Evolutionary conservation across 2,888 invertebrate genomes (phyloP).

Genomic region (Dilophus febrilis): DNA sequence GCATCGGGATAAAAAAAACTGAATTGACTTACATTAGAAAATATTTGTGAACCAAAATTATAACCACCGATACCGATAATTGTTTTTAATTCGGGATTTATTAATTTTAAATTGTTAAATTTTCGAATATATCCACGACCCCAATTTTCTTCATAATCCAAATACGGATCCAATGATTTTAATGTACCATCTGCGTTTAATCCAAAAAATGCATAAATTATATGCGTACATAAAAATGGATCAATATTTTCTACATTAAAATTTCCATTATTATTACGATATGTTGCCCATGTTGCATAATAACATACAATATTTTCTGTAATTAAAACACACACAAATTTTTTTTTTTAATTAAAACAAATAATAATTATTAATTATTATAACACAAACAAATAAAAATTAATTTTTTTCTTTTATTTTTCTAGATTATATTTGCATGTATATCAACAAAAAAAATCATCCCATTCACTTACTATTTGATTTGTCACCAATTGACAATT

Average conservation of each 20-base stretch:
- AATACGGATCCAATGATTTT: slow-evolving; percentile 37
- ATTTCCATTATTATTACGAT: slow-evolving; percentile 44
- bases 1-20: too few species aligned
- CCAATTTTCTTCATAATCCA: slow-evolving; percentile 44
- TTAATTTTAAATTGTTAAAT: slow-evolving; percentile 26
- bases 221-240: slow-evolving; percentile 51
- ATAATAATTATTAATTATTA: too few species aligned
- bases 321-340: too few species aligned
- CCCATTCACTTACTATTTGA: too few species aligned
- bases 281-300: slow-evolving; percentile 59
- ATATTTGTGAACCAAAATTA: slow-evolving; percentile 34
- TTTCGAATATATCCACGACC: slow-evolving; percentile 31
- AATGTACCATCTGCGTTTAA: slow-evolving; percentile 36
- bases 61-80: slow-evolving; percentile 31
- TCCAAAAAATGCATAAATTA: slow-evolving; percentile 58
- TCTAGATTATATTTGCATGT: too few species aligned
- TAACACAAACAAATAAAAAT: too few species aligned
- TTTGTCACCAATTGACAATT: too few species aligned
- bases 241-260: slow-evolving; percentile 49
- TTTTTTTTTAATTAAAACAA: too few species aligned
- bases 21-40: slow-evolving; percentile 27
- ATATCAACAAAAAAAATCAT: too few species aligned
- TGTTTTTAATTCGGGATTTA: slow-evolving; percentile 28
- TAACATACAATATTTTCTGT: slow-evolving; percentile 55
- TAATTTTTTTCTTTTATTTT: too few species aligned